Evolutionary conservation across 2,113 vertebrate species (phyloP), one percentile per base, ranked within the genome.

Genomic region (Nothocercus nigrocapillus): DNA sequence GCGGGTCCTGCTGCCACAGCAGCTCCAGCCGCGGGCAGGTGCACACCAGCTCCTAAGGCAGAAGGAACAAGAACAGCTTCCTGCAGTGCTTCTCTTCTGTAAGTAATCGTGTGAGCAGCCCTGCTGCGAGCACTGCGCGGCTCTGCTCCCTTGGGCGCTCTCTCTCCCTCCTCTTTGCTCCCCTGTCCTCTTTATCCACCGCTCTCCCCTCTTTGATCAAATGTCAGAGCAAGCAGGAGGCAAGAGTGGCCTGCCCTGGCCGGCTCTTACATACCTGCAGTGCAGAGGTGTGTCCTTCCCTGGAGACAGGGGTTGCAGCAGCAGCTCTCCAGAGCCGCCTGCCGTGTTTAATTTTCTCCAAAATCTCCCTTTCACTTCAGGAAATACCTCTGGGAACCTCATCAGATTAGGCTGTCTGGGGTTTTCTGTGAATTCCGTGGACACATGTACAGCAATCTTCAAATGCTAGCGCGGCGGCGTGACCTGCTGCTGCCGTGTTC

Each of bases 191-290:
- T 76, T 34, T 3, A 13, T 18, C 56, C 87, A 88, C 56, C 87
- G 88, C 92, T 82, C 63, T 88, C 3, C 88, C 84, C 79, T 87
- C 62, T 30, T 82, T 1, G 36, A 36, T 36, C 36, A 36, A 36
- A 36, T 93, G 53, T 40, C 75, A 62, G 2, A 88, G 69, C 30
- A n/a, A 32, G 3, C 47, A 63, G 36, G 70, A 76, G 94, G 49
- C 92, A 90, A 17, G 86, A 77, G 11, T 44, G 89, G 82, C 86
- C 86, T 90, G 95, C 77, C 88, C 58, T 47, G 49, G 85, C 78
- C 91, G 81, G 2, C 70, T 73, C 27, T 51, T 36, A 20, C 36
- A 49, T 88, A 28, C 95, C 96, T 89, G 93, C 89, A 77, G 75
- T 54, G 34, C 76, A 11, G 51, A 80, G 93, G 32, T 79, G 5